phyloP scores from a whole-genome alignment of 2,888 invertebrate genomes.

The Arrhopalites spinosus region DNA sequence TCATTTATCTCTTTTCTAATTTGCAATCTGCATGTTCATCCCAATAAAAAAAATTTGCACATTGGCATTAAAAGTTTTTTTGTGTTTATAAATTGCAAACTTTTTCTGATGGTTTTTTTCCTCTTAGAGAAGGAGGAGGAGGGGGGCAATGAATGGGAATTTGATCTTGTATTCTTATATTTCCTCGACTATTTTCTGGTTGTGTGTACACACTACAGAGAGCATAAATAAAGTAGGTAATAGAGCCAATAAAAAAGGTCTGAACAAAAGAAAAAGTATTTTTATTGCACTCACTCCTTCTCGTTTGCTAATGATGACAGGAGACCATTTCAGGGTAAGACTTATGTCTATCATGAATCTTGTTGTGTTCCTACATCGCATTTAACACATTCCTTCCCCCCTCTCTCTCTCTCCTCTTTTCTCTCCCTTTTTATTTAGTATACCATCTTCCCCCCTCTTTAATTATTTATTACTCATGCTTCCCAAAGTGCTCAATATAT shows the following conservation, averaged over 20 bases:
- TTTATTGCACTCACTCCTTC: conserved; percentile 24
- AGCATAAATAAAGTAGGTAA: not conserved
- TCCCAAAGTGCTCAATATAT: too few species aligned
- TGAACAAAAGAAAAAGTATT: conserved; percentile 6
- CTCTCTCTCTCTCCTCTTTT: conserved; percentile 10
- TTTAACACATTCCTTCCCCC: conserved; percentile 20
- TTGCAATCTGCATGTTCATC: too few species aligned
- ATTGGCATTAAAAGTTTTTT: too few species aligned
- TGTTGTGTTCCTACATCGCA: conserved; percentile 22
- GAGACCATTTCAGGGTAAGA: conserved; percentile 28
- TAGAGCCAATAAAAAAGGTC: conserved; percentile 15
- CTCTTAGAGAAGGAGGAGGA: too few species aligned
- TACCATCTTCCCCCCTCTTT: conserved; percentile 10
- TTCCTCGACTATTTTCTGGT: too few species aligned
- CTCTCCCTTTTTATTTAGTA: conserved; percentile 24
- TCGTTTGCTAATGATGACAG: conserved; percentile 35
- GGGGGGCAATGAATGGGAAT: not conserved
- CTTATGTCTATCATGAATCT: conserved; percentile 32
- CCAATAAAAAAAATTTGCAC: too few species aligned
- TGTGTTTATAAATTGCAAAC: too few species aligned
- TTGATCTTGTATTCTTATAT: not conserved
- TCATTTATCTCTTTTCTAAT: too few species aligned
- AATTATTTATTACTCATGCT: conserved; percentile 17
- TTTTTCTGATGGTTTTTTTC: too few species aligned
- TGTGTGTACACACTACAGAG: not conserved